A percentile compares a stretch with the other conserved stretches of the same genome.
Conservation (phyloP, 2,888 invertebrate species). For the Dascillus cervinus region DNA sequence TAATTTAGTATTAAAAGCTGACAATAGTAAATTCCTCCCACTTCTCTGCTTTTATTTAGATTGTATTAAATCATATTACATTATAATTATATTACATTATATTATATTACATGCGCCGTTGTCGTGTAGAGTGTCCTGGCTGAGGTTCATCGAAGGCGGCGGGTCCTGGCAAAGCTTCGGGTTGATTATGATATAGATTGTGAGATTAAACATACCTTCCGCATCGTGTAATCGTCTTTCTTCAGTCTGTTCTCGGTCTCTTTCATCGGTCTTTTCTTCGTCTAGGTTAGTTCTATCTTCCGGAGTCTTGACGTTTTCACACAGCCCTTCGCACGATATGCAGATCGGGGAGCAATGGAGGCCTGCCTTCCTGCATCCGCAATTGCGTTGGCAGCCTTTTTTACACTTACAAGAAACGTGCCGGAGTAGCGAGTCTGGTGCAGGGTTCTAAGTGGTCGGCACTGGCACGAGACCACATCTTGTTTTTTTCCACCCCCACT, state of each 20-base stretch:
- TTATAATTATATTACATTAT: too few relatives aligned
- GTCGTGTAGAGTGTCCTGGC: slow-evolving; percentile 4
- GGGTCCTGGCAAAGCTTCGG: slow-evolving; percentile 3
- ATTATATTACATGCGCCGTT: slow-evolving; percentile 5
- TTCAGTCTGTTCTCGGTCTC: slow-evolving; percentile 3
- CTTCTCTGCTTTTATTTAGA: too few relatives aligned
- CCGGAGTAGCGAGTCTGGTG: slow-evolving; percentile 7
- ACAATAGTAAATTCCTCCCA: background rate
- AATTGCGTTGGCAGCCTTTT: slow-evolving; percentile 9
- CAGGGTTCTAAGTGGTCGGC: slow-evolving; percentile 1
- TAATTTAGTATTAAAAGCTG: background rate
- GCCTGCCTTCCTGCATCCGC: slow-evolving; percentile 8
- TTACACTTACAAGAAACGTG: too few relatives aligned
- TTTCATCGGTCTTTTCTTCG: slow-evolving; percentile 1
- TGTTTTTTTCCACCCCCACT: slow-evolving; percentile 8
- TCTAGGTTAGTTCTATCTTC: slow-evolving; percentile 4
- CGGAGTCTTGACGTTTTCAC: slow-evolving; percentile 6
- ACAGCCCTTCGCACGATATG: slow-evolving; percentile 7
- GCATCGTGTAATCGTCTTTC: slow-evolving; percentile 4
- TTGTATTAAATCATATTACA: too few relatives aligned
- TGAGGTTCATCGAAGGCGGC: slow-evolving; percentile 4
- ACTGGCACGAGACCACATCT: slow-evolving; percentile 4
- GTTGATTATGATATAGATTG: slow-evolving; percentile 1
- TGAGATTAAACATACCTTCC: slow-evolving; percentile 3
- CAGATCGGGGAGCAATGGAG: slow-evolving; percentile 6